Percentiles rank a stretch among this genome's conserved stretches.
phyloP scores from a whole-genome alignment of 1,140 invertebrate species.

The Theocolax elegans region DNA sequence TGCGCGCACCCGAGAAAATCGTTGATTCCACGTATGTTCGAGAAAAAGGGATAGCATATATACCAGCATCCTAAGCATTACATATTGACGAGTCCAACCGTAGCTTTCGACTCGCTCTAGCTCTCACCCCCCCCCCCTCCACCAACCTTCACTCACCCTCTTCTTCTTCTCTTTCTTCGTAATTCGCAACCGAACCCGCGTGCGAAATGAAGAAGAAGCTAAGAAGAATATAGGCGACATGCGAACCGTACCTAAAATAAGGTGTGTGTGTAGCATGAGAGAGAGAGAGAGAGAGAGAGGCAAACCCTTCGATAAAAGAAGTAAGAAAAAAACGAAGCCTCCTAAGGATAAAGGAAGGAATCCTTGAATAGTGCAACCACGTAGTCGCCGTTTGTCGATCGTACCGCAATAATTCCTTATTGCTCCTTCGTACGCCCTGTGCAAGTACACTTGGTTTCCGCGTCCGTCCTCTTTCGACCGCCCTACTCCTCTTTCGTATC shows the following conservation, averaged over 20 bases:
- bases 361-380: slow-evolving; percentile 64
- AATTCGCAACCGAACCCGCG: neutral
- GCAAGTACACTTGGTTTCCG: slow-evolving; percentile 41
- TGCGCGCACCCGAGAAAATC: neutral
- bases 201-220: slow-evolving; percentile 2
- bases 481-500: slow-evolving; percentile 26
- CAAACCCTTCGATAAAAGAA: slow-evolving; percentile 14
- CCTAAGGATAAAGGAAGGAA: slow-evolving; percentile 30
- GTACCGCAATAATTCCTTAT: slow-evolving; percentile 69
- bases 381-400: slow-evolving; percentile 68
- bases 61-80: slow-evolving; percentile 48
- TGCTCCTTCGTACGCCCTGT: slow-evolving; percentile 59
- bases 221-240: neutral
- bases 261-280: slow-evolving; percentile 9
- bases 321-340: slow-evolving; percentile 1
- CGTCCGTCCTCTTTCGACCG: slow-evolving; percentile 30
- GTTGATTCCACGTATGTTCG: slow-evolving; percentile 19
- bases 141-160: no score
- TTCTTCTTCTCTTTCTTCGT: no score
- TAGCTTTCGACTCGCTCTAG: slow-evolving; percentile 22
- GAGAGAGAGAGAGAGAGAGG: slow-evolving; percentile 42
- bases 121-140: no score
- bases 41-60: slow-evolving; percentile 7
- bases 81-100: slow-evolving; percentile 58
- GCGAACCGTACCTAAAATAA: neutral